Evolutionary conservation across 2,888 invertebrate species (phyloP).

Genomic region (Lottia gigantea): DNA sequence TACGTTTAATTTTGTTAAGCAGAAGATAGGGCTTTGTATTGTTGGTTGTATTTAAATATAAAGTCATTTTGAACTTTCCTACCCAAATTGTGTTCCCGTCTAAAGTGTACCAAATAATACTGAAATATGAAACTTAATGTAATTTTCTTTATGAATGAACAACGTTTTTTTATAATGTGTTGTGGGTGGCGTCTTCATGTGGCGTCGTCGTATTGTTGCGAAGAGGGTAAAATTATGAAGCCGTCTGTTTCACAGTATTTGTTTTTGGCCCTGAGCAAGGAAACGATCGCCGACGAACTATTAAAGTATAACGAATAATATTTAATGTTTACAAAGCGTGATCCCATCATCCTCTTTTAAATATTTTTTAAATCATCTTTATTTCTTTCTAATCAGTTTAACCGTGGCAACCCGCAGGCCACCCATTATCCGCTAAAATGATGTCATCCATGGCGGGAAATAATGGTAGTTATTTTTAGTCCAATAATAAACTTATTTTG

Average conservation of each 20-base stretch:
- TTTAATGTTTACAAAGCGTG: slow-evolving; percentile 9
- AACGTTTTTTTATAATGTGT: not conserved
- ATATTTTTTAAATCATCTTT: slow-evolving; percentile 9
- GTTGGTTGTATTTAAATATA: too few species aligned
- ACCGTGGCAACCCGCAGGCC: slow-evolving; percentile 5
- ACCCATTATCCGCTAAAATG: not conserved
- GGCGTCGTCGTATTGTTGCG: not conserved
- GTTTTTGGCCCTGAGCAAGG: not conserved
- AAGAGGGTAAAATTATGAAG: not conserved
- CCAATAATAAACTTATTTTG: too few species aligned
- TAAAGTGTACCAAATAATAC: too few species aligned
- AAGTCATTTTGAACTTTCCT: too few species aligned
- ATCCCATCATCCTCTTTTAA: slow-evolving; percentile 8
- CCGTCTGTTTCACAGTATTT: not conserved
- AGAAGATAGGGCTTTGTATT: too few species aligned
- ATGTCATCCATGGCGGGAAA: not conserved
- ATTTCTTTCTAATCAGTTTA: slow-evolving; percentile 4
- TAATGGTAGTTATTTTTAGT: slow-evolving; percentile 2
- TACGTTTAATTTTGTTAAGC: too few species aligned
- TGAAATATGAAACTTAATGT: slow-evolving; percentile 3
- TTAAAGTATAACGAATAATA: slow-evolving; percentile 7
- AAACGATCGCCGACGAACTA: not conserved
- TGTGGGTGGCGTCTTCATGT: slow-evolving; percentile 9
- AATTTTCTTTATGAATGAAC: slow-evolving; percentile 3
- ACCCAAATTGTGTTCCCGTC: too few species aligned